A percentile compares a stretch with the other conserved stretches of the same genome.
phyloP scores from a whole-genome alignment of 2,113 vertebrate genomes.

The Silurus asotus region DNA sequence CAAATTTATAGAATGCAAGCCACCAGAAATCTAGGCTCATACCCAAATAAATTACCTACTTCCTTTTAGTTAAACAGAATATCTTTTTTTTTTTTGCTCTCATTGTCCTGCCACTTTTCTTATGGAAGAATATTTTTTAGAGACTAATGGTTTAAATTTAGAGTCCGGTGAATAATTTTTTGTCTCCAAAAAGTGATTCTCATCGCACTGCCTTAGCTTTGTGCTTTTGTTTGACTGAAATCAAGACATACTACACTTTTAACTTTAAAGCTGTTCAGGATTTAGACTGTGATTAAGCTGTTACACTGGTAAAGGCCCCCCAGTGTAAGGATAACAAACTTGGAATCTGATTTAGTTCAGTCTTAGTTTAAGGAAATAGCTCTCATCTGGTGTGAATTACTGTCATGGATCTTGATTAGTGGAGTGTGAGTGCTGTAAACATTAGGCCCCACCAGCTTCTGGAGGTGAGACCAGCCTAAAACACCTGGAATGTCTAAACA shows the following conservation, averaged over 20 bases:
- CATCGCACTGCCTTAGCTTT: slow-evolving; percentile 31
- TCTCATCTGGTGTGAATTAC: slow-evolving; percentile 67
- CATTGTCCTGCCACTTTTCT: slow-evolving; percentile 53
- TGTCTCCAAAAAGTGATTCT: slow-evolving; percentile 58
- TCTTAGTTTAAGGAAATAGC: slow-evolving; percentile 63
- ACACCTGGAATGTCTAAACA: slow-evolving; percentile 50
- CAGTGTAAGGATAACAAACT: slow-evolving; percentile 59
- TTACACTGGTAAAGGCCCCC: slow-evolving; percentile 20
- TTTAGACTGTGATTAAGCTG: slow-evolving; percentile 42
- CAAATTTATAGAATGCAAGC: slow-evolving; percentile 53
- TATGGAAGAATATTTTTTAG: slow-evolving; percentile 52
- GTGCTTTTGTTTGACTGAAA: slow-evolving; percentile 41
- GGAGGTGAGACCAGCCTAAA: slow-evolving; percentile 39
- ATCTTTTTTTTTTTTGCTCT: slow-evolving; percentile 49
- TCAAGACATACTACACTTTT: slow-evolving; percentile 52
- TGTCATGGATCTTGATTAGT: slow-evolving; percentile 63
- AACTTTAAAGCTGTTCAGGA: slow-evolving; percentile 43
- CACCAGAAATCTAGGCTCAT: slow-evolving; percentile 54
- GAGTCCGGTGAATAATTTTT: slow-evolving; percentile 36
- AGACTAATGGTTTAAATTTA: slow-evolving; percentile 44
- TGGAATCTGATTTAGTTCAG: slow-evolving; percentile 56
- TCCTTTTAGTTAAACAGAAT: slow-evolving; percentile 40
- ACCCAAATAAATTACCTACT: slow-evolving; percentile 55
- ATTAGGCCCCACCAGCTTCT: slow-evolving; percentile 23
- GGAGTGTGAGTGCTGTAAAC: slow-evolving; percentile 57